phyloP scores from a whole-genome alignment of 2,797 vertebrate genomes.

The Anguilla marmorata region DNA sequence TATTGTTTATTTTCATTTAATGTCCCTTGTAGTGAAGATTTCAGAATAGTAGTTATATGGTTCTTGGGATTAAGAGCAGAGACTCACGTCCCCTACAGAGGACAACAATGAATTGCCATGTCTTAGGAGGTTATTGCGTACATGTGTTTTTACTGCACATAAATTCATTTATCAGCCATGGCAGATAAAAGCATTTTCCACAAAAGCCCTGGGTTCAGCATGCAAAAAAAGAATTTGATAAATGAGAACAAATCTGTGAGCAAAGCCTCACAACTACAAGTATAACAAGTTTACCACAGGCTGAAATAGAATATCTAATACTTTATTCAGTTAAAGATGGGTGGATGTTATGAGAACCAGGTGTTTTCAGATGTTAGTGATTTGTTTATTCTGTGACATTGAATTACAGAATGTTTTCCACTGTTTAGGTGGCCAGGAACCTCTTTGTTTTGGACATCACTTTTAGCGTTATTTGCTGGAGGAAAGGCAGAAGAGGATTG shows the following conservation, averaged over 20 bases:
- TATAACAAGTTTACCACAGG: background rate
- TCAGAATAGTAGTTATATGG: no score
- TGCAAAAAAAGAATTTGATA: background rate
- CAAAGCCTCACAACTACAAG: background rate
- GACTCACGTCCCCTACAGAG: no score
- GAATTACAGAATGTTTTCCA: background rate
- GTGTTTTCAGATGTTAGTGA: background rate
- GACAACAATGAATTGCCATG: no score
- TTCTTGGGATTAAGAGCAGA: no score
- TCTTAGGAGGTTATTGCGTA: background rate
- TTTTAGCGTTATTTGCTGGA: background rate
- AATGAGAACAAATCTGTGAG: slow-evolving; percentile 1
- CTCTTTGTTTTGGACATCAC: background rate
- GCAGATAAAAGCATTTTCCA: background rate
- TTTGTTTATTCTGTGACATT: background rate
- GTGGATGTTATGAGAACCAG: background rate
- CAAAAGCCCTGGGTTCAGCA: background rate
- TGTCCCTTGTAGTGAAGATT: no score
- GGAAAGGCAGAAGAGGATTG: background rate
- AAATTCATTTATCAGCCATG: background rate
- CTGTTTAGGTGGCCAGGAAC: background rate
- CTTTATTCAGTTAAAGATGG: background rate
- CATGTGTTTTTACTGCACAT: background rate
- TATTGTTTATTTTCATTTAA: no score
- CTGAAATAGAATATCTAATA: background rate